phyloP scores from a whole-genome alignment of 2,797 vertebrate species.

The Darevskia nairensis region DNA sequence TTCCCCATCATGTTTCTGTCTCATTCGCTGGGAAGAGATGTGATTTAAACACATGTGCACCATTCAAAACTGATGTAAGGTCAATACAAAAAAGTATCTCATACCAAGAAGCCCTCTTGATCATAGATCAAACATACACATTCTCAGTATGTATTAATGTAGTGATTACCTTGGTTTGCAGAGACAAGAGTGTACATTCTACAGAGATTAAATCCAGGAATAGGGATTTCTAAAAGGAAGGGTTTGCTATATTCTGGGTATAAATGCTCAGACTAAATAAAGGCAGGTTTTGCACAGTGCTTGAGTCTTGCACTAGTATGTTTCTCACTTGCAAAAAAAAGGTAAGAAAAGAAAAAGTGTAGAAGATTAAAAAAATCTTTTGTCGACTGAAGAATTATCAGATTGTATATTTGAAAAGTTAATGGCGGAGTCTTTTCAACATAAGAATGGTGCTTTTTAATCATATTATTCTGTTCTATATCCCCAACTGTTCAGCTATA shows the following conservation, averaged over 20 bases:
- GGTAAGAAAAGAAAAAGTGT: constrained; percentile 31
- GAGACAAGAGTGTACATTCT: constrained; percentile 79
- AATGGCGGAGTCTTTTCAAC: constrained; percentile 71
- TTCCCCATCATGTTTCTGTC: not conserved
- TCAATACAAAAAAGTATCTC: not conserved
- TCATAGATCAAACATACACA: constrained; percentile 67
- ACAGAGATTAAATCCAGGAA: constrained; percentile 78
- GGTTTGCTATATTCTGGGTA: constrained; percentile 88
- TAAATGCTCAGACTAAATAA: constrained; percentile 95
- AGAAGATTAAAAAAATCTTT: constrained; percentile 58
- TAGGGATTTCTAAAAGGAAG: constrained; percentile 75
- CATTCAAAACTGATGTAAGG: constrained; percentile 14
- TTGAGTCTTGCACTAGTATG: constrained; percentile 93
- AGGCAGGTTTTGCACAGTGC: constrained; percentile 97
- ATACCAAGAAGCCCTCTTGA: constrained; percentile 26
- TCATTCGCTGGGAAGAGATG: not conserved
- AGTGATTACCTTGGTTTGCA: constrained; percentile 81
- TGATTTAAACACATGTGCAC: constrained; percentile 3
- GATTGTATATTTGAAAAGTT: constrained; percentile 76
- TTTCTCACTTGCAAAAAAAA: constrained; percentile 82
- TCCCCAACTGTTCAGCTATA: constrained; percentile 63
- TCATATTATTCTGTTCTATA: constrained; percentile 67
- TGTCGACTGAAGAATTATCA: constrained; percentile 67
- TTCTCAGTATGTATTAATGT: constrained; percentile 72
- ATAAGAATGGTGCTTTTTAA: constrained; percentile 76